Base-by-base conservation (phyloP, 2,888 invertebrate genomes). In the Pheosia gnoma region DNA sequence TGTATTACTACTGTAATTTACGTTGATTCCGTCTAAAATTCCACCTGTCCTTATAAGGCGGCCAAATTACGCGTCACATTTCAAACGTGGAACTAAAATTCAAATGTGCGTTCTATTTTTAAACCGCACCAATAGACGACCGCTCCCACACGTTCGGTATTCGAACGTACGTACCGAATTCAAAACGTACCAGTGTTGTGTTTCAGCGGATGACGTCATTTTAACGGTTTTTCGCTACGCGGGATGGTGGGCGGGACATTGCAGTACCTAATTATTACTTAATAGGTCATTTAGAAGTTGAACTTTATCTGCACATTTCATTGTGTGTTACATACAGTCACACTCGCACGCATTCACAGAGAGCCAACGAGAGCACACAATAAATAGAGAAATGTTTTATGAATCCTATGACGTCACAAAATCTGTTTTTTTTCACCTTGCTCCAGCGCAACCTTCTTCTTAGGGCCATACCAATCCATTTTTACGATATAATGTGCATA, bases 61-160 rank as follows among this genome's bases (percentile, higher is more conserved):
- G 25, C 51, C 25, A 9, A 51, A 25, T 25, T 7, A 1, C 51
- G 51, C 51, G 51, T 25, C 13, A 51, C 25, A 51, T 47, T 47
- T 51, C 51, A 51, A 51, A 53, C 36, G 11, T 53, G 53, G 53
- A 53, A 37, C 53, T 9, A 53, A 53, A 53, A 37, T 53, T 53
- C 53, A 53, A 60, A 60, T 38, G 57, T 63, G 65, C 65, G 59
- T 71, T 76, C 76, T 76, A 76, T 71, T 73, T 76, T 73, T 76
- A 76, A 71, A 76, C 66, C 36, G n/a, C 5, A 55, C 37, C 55
- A 37, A 55, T 55, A 55, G 55, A n/a, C 39, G 39, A 54, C 37
- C 55, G 58, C 71, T 71, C 77, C 74, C 77, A 73, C 77, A 70
- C 77, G 77, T 68, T 73, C 73, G 66, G 71, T 67, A 71, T 72